Conservation (phyloP, 1,140 invertebrate genomes). For the Caenorhabditis latens region DNA sequence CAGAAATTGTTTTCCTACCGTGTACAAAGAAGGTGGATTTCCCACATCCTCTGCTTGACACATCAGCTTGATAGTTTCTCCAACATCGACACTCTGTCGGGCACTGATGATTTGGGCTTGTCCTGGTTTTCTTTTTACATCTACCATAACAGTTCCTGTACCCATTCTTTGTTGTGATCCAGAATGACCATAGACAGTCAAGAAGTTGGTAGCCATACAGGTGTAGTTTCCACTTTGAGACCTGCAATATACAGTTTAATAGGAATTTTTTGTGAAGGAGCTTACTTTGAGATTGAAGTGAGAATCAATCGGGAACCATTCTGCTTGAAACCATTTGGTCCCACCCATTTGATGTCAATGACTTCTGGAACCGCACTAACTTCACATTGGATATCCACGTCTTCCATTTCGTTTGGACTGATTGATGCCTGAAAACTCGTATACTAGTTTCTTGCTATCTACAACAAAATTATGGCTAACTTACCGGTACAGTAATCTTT, state of each 20-base stretch:
- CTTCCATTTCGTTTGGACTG: conserved; percentile 59
- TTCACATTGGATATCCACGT: conserved; percentile 54
- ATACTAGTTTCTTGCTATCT: background rate
- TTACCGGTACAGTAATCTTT: conserved; percentile 52
- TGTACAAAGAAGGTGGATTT: conserved; percentile 51
- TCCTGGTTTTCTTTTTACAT: conserved; percentile 61
- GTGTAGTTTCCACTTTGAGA: conserved; percentile 64
- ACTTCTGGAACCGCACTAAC: conserved; percentile 52
- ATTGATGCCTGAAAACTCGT: conserved; percentile 46
- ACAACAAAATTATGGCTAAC: background rate
- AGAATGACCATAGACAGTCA: conserved; percentile 59
- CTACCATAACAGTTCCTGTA: conserved; percentile 48
- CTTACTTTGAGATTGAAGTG: conserved; percentile 45
- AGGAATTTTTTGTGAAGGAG: background rate
- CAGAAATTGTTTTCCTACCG: background rate
- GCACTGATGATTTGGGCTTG: conserved; percentile 38
- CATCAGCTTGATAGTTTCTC: conserved; percentile 56
- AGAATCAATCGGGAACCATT: conserved; percentile 47
- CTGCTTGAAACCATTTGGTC: conserved; percentile 59
- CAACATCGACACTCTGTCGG: conserved; percentile 54
- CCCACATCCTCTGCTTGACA: conserved; percentile 58
- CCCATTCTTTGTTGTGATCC: conserved; percentile 60
- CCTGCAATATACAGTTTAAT: conserved; percentile 28
- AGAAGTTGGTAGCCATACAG: conserved; percentile 60
- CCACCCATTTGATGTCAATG: conserved; percentile 56